Base-by-base conservation (phyloP, 2,113 vertebrate genomes). In the Athene cunicularia region DNA sequence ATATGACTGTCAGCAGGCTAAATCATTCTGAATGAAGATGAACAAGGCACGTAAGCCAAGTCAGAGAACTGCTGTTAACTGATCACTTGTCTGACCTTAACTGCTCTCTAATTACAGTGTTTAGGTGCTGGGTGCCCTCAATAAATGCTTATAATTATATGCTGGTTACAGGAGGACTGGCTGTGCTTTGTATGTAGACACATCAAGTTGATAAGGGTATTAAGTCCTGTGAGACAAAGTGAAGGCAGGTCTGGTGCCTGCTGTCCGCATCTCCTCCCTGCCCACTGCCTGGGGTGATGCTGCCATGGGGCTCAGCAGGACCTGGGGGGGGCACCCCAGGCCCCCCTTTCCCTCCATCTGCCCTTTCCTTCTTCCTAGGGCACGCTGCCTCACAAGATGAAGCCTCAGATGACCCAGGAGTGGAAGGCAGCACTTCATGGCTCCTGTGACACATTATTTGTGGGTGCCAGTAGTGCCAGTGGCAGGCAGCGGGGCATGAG, bases 11-110 rank as follows among this genome's bases (percentile, higher is more conserved):
- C 24, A 73, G 72, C 32, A 92, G 77, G 74, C 32, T 18, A 41
- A 80, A 76, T 28, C 2, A 1, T 50, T 92, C 84, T 62, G 45
- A 89, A 62, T 70, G 56, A 52, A 70, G 75, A 84, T 49, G 50
- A 83, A 28, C 28, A 45, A 74, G 37, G 22, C 63, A 80, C 1
- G 2, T 37, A 88, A 80, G n/a, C 55, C 8, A 4, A 95, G 68
- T 74, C 37, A 49, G 63, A 93, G 84, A 84, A 62, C 64, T 64
- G 28, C 72, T 62, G 80, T 92, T 87, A 95, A 80, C 63, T 92
- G 77, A 90, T 88, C 62, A n/a, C 35, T 95, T 70, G n/a, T 74
- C 71, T 95, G 88, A 95, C 68, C 86, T 80, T 86, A 84, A 59
- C 45, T 84, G 80, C 63, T 86, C 37, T n/a, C 83, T 77, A 88